These are phyloP conservation scores for Aulostomus chinensis DNA, from an alignment of 2,797 vertebrate genomes.

Conservation along the genomic window DNA sequence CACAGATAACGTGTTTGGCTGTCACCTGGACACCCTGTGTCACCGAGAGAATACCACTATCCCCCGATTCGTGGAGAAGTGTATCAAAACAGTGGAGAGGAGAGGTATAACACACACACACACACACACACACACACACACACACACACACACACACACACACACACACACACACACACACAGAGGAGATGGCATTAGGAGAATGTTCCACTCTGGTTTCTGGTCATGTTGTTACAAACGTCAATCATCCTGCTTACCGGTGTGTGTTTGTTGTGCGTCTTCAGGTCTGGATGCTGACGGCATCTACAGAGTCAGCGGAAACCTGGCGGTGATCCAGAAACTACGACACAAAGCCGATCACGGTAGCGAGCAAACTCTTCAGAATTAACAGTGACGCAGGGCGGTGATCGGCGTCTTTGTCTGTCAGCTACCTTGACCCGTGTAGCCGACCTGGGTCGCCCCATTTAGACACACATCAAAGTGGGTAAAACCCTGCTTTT, in stretches of 20 bases:
- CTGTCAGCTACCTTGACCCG: too few species aligned
- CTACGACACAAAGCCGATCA: constrained; percentile 91
- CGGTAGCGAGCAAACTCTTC: constrained; percentile 65
- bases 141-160: constrained; percentile 9
- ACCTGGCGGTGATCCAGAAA: constrained; percentile 92
- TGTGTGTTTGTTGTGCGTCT: constrained; percentile 8
- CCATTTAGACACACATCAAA: too few species aligned
- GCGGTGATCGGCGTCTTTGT: too few species aligned
- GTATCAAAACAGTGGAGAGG: constrained; percentile 86
- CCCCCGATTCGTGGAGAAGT: constrained; percentile 88
- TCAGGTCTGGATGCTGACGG: constrained; percentile 90
- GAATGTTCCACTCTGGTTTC: too few species aligned
- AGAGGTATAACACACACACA: too few species aligned
- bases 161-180: constrained; percentile 2
- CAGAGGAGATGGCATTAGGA: too few species aligned
- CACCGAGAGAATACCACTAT: constrained; percentile 82
- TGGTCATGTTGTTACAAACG: too few species aligned
- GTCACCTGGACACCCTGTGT: constrained; percentile 84
- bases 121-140: constrained; percentile 5
- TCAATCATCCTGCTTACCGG: too few species aligned
- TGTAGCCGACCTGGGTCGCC: too few species aligned
- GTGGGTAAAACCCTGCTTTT: too few species aligned
- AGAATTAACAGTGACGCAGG: too few species aligned
- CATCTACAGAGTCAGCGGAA: constrained; percentile 94
- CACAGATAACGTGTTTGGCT: constrained; percentile 94